A percentile compares a stretch with the other conserved stretches of the same genome.
Conservation (phyloP, 2,113 vertebrate species). For the Mesoclemmys tuberculata region DNA sequence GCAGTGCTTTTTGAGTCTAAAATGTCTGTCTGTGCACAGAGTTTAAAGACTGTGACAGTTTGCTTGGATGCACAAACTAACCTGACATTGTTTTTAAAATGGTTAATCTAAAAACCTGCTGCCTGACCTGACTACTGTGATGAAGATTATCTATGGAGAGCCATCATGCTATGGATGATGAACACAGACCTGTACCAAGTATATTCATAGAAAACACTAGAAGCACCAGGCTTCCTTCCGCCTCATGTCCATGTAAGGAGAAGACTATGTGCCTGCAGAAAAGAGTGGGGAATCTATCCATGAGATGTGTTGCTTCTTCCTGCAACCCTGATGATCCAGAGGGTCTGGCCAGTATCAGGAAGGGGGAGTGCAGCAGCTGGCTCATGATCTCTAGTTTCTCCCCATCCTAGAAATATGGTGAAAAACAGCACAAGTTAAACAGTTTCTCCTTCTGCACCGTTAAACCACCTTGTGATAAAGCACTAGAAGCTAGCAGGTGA, state of each 20-base stretch:
- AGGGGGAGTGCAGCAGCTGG: neutral
- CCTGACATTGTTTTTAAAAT: fast-evolving
- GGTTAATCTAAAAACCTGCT: neutral
- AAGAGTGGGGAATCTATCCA: neutral
- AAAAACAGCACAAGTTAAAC: neutral
- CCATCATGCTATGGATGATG: neutral
- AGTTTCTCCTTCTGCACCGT: neutral
- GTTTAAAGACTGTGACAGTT: neutral
- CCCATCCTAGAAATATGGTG: neutral
- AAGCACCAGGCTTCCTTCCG: neutral
- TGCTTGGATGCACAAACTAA: neutral
- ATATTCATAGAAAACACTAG: neutral
- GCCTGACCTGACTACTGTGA: neutral
- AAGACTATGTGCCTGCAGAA: neutral
- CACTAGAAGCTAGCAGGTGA: too few species aligned
- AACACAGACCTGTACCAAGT: neutral
- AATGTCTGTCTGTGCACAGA: neutral
- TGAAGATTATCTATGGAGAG: neutral
- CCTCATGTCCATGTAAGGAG: neutral
- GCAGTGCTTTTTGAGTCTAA: neutral
- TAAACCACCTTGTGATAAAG: neutral
- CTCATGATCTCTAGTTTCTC: neutral
- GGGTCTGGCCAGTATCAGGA: neutral
- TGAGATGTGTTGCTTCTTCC: neutral
- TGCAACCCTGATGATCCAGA: neutral